Conservation (phyloP, 2,888 invertebrate genomes). For the Physocephala rufipes region DNA sequence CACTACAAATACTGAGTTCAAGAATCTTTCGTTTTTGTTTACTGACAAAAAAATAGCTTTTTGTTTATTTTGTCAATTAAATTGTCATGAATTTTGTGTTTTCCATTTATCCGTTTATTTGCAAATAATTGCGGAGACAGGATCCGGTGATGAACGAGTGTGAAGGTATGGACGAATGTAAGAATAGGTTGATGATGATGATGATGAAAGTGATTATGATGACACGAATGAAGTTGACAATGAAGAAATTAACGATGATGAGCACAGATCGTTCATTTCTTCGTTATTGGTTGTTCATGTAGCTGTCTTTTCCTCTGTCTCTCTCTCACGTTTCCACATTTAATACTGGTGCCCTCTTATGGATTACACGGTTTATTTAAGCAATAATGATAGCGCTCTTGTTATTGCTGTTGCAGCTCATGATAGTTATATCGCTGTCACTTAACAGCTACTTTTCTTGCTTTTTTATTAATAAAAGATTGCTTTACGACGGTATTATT, state of each 20-base stretch:
- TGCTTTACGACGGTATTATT: not conserved
- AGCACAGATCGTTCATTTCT: constrained; percentile 30
- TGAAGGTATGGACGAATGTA: not conserved
- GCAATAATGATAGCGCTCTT: constrained; percentile 12
- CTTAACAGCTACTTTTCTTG: too few species aligned
- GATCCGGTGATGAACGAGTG: not conserved
- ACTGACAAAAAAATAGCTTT: too few species aligned
- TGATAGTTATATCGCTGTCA: too few species aligned
- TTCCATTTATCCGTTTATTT: constrained; percentile 21
- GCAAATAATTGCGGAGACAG: not conserved
- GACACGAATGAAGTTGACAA: constrained; percentile 19
- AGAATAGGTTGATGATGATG: not conserved
- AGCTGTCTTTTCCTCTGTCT: too few species aligned
- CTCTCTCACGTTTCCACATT: too few species aligned
- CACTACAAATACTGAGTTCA: not conserved
- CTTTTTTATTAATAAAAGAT: too few species aligned
- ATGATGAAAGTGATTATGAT: too few species aligned
- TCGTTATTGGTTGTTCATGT: too few species aligned
- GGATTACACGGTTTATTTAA: constrained; percentile 12
- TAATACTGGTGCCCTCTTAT: too few species aligned
- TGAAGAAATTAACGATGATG: constrained; percentile 20
- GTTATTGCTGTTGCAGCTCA: constrained; percentile 1
- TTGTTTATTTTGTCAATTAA: constrained; percentile 31
- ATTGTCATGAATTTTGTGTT: constrained; percentile 16
- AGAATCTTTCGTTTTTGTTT: not conserved